Evolutionary conservation across 2,113 vertebrate species (phyloP).

Genomic region (Phrynosoma platyrhinos): DNA sequence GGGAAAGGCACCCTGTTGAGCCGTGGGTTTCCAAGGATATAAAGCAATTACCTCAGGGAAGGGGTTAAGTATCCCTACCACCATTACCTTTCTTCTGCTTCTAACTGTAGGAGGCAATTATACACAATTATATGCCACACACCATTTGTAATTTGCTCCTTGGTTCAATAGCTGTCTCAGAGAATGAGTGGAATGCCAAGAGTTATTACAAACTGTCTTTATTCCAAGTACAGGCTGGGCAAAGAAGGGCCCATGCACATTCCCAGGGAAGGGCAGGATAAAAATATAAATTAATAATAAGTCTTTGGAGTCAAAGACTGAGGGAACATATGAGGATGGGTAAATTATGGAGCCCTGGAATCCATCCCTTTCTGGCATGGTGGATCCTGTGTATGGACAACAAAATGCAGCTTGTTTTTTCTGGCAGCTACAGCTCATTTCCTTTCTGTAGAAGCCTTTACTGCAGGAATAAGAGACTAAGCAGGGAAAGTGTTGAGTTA

Average conservation of each 20-base stretch:
- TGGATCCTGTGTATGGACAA: not conserved
- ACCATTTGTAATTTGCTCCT: not conserved
- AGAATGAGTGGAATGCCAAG: not conserved
- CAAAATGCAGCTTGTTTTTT: not conserved
- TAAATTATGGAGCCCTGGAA: not conserved
- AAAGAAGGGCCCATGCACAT: not conserved
- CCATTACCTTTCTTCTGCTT: not conserved
- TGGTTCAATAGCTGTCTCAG: not conserved
- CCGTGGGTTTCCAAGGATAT: too few relatives aligned
- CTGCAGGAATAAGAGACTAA: not conserved
- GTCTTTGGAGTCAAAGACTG: not conserved
- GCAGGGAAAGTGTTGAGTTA: not conserved
- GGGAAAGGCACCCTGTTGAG: not conserved
- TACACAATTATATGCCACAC: not conserved
- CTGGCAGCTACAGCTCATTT: not conserved
- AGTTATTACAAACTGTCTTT: not conserved
- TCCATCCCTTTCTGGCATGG: not conserved
- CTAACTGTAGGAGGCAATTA: not conserved
- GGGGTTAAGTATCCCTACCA: not conserved
- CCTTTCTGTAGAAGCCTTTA: not conserved
- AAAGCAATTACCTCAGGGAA: too few relatives aligned
- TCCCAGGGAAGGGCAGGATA: not conserved
- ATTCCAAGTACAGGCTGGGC: not conserved
- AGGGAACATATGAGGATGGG: not conserved
- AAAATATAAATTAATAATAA: constrained; percentile 1